phyloP scores from a whole-genome alignment of 2,113 vertebrate species.

The Psittacula cyanocephala region DNA sequence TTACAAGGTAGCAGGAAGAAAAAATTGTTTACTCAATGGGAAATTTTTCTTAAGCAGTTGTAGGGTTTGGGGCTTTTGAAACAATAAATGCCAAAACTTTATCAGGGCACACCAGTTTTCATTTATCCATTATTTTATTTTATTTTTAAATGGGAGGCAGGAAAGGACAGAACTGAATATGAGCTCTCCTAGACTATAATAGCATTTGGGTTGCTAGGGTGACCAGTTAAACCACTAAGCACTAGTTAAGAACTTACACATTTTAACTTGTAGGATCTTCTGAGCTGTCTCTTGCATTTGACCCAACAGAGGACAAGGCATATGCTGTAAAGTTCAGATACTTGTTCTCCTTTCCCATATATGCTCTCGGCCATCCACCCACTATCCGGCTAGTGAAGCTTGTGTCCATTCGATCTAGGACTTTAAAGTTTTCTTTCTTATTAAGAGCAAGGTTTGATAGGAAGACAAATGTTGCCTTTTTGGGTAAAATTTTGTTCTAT shows the following conservation, averaged over 20 bases:
- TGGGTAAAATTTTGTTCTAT: background rate
- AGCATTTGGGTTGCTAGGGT: background rate
- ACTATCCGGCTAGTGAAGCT: background rate
- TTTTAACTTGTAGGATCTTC: background rate
- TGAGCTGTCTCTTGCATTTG: background rate
- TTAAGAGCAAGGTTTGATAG: background rate
- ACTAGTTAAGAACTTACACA: background rate
- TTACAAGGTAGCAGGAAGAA: background rate
- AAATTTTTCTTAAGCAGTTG: background rate
- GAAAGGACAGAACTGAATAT: background rate
- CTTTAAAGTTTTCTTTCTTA: background rate
- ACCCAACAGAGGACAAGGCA: background rate
- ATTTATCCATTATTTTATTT: background rate
- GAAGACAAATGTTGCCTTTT: background rate
- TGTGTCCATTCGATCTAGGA: background rate
- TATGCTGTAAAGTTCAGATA: background rate
- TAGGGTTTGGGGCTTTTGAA: background rate
- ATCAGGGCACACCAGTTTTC: background rate
- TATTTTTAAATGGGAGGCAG: background rate
- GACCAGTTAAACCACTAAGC: background rate
- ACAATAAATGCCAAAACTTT: background rate
- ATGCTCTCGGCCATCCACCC: background rate
- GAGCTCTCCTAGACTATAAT: background rate
- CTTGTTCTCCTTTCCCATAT: background rate
- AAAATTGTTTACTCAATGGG: background rate